A percentile compares a stretch with the other conserved stretches of the same genome.
Evolutionary conservation across 2,888 invertebrate genomes (phyloP).

Genomic region (Xestoiulus laeticollis): DNA sequence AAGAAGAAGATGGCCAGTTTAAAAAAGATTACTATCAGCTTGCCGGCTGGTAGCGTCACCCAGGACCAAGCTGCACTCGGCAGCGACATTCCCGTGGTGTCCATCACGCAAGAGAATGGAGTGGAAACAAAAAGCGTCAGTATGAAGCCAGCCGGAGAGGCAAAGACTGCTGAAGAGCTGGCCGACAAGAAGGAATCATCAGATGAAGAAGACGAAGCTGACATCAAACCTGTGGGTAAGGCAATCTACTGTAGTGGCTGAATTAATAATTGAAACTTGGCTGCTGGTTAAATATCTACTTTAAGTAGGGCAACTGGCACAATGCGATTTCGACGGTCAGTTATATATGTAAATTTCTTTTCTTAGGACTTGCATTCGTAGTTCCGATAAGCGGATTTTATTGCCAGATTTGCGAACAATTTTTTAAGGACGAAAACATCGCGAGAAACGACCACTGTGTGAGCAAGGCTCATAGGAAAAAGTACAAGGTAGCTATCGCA

Average conservation of each 20-base stretch:
- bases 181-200: not conserved
- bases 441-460: not conserved
- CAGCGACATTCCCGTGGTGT: not conserved
- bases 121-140: not conserved
- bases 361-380: not conserved
- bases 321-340: too few relatives aligned
- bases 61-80: not conserved
- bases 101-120: not conserved
- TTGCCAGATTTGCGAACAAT: slow-evolving; percentile 13
- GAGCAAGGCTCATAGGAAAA: not conserved
- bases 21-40: not conserved
- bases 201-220: not conserved
- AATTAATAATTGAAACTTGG: too few relatives aligned
- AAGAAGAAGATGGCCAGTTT: slow-evolving; percentile 12
- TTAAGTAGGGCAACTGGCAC: too few relatives aligned
- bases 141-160: not conserved
- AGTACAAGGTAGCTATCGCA: not conserved
- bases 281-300: too few relatives aligned
- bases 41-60: not conserved
- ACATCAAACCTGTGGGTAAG: not conserved
- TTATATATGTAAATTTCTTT: too few relatives aligned
- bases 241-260: not conserved
- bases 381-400: slow-evolving; percentile 10
- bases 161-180: not conserved
- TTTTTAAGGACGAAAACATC: not conserved